Evolutionary conservation across 23 tunicate genomes (phyloP), one percentile per base, ranked within the genome.

Genomic region (Trididemnum miniatum): DNA sequence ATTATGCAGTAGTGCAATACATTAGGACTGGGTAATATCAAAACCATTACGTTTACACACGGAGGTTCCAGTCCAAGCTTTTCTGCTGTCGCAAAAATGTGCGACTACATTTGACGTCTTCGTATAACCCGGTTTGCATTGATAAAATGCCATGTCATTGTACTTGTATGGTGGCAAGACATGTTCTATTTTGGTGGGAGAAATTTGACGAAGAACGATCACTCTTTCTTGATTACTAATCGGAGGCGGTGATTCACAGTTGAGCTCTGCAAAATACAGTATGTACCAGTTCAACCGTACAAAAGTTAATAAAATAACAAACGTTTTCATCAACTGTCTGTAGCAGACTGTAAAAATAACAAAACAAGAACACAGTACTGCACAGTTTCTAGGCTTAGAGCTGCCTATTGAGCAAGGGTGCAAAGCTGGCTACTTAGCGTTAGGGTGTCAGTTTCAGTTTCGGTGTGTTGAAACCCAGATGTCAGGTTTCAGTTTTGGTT

Each of bases 141-240:
- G n/a, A n/a, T 62, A 62, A 12, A 62, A n/a, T 3, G 67, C 67
- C 67, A 62, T 62, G 26, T 62, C 67, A 24, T 24, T 62, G 67
- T 62, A 62, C 67, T 62, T 62, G 29, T 62, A 62, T 24, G 67
- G 67, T 12, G 67, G 29, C 5, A 4, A 20, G 5, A 62, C 26
- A 12, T 3, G 25, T 20, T 20, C 67, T 12, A 62, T 12, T 22
- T 62, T 62, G 15, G 25, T 26, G n/a, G 67, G 26, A 12, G 67
- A 62, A 24, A 62, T 62, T 62, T 62, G 28, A 12, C 67, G 26
- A 62, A 62, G 26, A 62, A 62, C 67, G 29, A 12, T 22, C 5
- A 62, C 26, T 20, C 67, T n/a, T 62, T 62, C 26, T 62, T 62
- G 67, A n/a, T 20, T 20, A 12, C 5, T 5, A 62, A 62, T n/a